Percentiles rank a stretch among this genome's conserved stretches.
Conservation (phyloP, 2,797 vertebrate genomes). For the Macropus fuliginosus region DNA sequence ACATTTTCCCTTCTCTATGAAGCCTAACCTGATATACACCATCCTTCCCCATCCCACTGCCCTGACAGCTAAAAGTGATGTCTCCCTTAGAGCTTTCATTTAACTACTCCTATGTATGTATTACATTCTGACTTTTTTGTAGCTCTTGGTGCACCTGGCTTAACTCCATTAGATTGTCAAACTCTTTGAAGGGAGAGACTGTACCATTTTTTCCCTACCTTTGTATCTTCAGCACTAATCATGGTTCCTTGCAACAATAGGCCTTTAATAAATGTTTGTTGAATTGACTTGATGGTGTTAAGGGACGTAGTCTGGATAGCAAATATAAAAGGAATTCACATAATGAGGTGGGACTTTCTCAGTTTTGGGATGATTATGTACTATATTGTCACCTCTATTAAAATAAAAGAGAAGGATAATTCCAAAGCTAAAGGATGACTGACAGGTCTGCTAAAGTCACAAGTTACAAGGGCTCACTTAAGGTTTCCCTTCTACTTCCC, state of each 20-base stretch:
- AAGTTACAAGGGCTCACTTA: background rate
- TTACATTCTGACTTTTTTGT: background rate
- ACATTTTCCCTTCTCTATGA: background rate
- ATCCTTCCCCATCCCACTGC: background rate
- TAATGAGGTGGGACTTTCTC: background rate
- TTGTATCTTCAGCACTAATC: background rate
- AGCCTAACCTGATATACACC: background rate
- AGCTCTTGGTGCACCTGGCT: background rate
- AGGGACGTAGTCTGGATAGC: background rate
- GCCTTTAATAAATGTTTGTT: background rate
- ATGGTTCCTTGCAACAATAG: background rate
- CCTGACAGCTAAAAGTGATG: background rate
- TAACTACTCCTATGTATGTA: background rate
- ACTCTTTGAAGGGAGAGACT: background rate
- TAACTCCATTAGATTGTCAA: background rate
- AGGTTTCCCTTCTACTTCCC: background rate
- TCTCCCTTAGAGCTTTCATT: background rate
- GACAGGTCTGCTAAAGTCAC: background rate
- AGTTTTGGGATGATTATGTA: background rate
- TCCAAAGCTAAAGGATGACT: background rate
- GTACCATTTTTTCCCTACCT: background rate
- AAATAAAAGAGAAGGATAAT: background rate
- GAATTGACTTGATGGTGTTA: background rate
- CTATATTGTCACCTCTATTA: background rate
- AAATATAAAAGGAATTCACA: constrained; percentile 1